These are phyloP conservation scores for Hirtodrosophila alboralis DNA, from an alignment of 2,888 invertebrate species.

Conservation along the genomic window DNA sequence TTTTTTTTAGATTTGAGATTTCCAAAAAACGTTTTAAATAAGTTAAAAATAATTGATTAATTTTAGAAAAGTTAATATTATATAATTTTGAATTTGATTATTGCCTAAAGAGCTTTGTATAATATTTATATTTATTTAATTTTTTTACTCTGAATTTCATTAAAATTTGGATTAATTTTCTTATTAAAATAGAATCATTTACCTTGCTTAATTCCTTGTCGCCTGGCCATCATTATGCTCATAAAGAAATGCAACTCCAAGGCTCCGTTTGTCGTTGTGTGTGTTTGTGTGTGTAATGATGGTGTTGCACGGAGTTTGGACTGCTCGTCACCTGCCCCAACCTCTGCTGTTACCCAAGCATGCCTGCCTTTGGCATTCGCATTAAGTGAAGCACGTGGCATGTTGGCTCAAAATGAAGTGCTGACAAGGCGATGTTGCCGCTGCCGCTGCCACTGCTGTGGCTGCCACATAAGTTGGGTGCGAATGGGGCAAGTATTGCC, in stretches of 20 bases:
- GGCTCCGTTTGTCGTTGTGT: conserved; percentile 3
- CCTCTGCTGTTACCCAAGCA: too few relatives aligned
- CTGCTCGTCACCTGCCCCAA: conserved; percentile 14
- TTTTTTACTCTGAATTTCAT: too few relatives aligned
- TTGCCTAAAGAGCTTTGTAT: too few relatives aligned
- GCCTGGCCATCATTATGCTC: conserved; percentile 42
- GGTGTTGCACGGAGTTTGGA: conserved; percentile 7
- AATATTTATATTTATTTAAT: too few relatives aligned
- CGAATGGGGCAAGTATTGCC: conserved; percentile 51
- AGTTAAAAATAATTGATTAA: too few relatives aligned
- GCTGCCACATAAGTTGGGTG: conserved; percentile 53
- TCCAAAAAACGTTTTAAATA: too few relatives aligned
- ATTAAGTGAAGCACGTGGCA: conserved; percentile 74
- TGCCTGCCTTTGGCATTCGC: conserved; percentile 47
- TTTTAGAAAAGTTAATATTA: background rate
- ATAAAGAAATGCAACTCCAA: conserved; percentile 48
- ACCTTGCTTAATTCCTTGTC: conserved; percentile 15
- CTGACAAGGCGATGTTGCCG: conserved; percentile 67
- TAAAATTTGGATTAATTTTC: too few relatives aligned
- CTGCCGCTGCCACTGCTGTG: conserved; percentile 10
- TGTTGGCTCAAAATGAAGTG: conserved; percentile 78
- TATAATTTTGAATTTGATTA: too few relatives aligned
- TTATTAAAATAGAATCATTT: too few relatives aligned
- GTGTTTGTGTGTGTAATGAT: conserved; percentile 1
- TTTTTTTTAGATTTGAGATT: too few relatives aligned